phyloP scores from a whole-genome alignment of 2,113 vertebrate genomes.

The Orycteropus afer region DNA sequence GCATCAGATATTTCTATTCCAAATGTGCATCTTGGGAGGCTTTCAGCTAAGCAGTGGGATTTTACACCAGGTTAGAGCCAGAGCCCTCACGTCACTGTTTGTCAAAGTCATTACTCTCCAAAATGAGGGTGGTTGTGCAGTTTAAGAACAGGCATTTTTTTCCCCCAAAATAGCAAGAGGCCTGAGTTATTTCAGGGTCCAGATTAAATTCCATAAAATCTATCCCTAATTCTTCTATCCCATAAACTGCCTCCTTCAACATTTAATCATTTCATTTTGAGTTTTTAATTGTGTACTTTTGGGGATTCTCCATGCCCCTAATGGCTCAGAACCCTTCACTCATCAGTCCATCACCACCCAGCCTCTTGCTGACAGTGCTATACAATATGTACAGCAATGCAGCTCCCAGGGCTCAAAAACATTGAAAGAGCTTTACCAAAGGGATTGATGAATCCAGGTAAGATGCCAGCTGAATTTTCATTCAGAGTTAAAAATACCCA shows the following conservation, averaged over 20 bases:
- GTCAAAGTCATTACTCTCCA: conserved; percentile 14
- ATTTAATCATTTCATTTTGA: not conserved
- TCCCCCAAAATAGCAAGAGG: not conserved
- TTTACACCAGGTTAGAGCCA: accelerated
- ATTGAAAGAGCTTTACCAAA: not conserved
- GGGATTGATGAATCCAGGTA: not conserved
- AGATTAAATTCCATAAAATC: not conserved
- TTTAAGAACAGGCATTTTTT: not conserved
- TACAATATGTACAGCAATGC: not conserved
- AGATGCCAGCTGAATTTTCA: conserved; percentile 21
- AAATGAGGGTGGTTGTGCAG: not conserved
- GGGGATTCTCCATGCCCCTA: not conserved
- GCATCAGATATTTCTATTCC: not conserved
- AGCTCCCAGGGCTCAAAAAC: not conserved
- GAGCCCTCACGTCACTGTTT: not conserved
- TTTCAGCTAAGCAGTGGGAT: not conserved
- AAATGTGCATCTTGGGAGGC: not conserved
- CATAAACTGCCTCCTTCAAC: not conserved
- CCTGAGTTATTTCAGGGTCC: conserved; percentile 16
- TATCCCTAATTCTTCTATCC: not conserved
- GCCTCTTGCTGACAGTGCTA: not conserved
- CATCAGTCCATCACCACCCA: not conserved
- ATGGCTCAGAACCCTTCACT: not conserved
- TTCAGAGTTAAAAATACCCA: conserved; percentile 35
- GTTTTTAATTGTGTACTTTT: not conserved